Conservation (phyloP, 2,888 invertebrate species). For the Agriopis marginaria region DNA sequence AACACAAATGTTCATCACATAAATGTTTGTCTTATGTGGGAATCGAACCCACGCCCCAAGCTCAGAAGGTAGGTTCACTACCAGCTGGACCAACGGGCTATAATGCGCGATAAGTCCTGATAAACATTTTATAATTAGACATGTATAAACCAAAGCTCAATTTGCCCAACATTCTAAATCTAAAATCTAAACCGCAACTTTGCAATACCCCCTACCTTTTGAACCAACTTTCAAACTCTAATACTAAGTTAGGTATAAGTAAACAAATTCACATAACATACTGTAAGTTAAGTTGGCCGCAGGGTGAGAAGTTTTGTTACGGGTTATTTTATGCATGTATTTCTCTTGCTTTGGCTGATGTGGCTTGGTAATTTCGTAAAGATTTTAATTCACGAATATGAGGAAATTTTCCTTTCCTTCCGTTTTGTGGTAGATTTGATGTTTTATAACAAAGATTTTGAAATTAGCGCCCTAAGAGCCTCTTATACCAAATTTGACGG, state of each 20-base stretch:
- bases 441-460: no score
- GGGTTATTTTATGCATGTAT: conserved; percentile 22
- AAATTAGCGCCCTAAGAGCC: no score
- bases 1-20: no score
- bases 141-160: no score
- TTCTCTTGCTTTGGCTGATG: not conserved
- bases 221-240: conserved; percentile 52
- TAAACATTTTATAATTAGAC: no score
- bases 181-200: conserved; percentile 9
- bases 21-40: no score
- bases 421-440: not conserved
- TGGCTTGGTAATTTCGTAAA: conserved; percentile 7
- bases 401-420: not conserved
- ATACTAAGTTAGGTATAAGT: conserved; percentile 51
- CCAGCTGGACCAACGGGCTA: no score
- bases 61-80: no score
- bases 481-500: no score
- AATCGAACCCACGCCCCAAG: no score
- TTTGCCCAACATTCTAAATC: not conserved
- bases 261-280: conserved; percentile 49
- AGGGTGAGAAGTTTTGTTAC: conserved; percentile 31
- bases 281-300: conserved; percentile 31
- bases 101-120: no score
- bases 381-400: not conserved
- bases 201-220: conserved; percentile 35